Percentiles rank a stretch among this genome's conserved stretches.
Evolutionary conservation across 1,140 invertebrate genomes (phyloP).

Genomic region (Caenorhabditis briggsae): DNA sequence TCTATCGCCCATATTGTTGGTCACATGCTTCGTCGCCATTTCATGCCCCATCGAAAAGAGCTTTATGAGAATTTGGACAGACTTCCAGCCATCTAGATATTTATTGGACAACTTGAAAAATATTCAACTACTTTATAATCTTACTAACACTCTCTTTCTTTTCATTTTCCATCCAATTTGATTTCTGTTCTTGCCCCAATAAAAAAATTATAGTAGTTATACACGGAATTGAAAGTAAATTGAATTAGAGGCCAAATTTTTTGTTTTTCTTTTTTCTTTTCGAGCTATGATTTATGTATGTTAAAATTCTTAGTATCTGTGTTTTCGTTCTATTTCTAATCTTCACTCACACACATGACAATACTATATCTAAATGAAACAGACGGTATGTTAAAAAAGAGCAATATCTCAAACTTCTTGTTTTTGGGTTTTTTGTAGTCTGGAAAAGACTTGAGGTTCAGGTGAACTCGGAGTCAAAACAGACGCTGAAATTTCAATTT

Average conservation of each 20-base stretch:
- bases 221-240: not conserved
- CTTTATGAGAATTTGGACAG: conserved; percentile 60
- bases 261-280: not conserved
- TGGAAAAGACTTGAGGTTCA: not conserved
- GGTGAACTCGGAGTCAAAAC: too few relatives aligned
- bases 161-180: not conserved
- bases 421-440: not conserved
- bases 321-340: conserved; percentile 1
- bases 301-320: not conserved
- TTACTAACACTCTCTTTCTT: not conserved
- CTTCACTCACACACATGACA: not conserved
- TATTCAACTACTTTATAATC: not conserved
- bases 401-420: not conserved
- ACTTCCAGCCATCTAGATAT: conserved; percentile 24
- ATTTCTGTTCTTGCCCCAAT: not conserved
- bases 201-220: conserved; percentile 33
- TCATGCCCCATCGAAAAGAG: conserved; percentile 62
- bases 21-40: conserved; percentile 58
- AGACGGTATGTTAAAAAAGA: not conserved
- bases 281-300: conserved; percentile 4
- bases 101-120: conserved; percentile 2
- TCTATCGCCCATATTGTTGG: conserved; percentile 60
- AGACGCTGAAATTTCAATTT: too few relatives aligned
- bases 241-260: conserved; percentile 36
- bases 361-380: not conserved